Evolutionary conservation across 2,888 invertebrate genomes (phyloP), one percentile per base, ranked within the genome.

Genomic region (Diadegma fenestrale): DNA sequence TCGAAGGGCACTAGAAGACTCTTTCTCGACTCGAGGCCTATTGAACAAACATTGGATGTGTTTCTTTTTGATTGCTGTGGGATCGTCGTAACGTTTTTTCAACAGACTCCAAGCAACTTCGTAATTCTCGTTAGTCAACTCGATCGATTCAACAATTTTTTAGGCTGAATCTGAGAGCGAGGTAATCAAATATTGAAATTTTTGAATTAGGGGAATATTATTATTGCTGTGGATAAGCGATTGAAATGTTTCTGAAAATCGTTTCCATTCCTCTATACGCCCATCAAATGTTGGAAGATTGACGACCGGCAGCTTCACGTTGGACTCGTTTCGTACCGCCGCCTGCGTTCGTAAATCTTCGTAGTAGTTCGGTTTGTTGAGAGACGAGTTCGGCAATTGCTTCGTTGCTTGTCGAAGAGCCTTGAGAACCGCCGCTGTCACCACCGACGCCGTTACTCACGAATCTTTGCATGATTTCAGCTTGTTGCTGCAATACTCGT

Each of bases 91-190:
- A 0, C 87, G 68, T 33, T 87, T 82, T 4, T 41, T 84, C 45
- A 88, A 19, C 6, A 88, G 22, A 0, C 86, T 51, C 84, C 84
- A 84, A 0, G 86, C 80, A 1, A 86, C 26, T 0, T 0, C 14
- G 33, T 89, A 88, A 78, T 89, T 90, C 8, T 61, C 79, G 4
- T 30, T 48, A 0, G 88, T 80, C 17, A 87, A 51, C 48, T 87
- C 84, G 26, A 89, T 86, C 8, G 76, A 63, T 48, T 86, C 77
- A 10, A 86, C 84, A 6, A 86, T 61, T 82, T 88, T 80, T 12
- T 84, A 73, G 2, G 87, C 86, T 10, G 64, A 64, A 7, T 64
- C 82, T 10, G 79, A 63, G 3, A 88, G 54, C 2, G 83, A 76
- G 0, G 78, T 37, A 33, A 51, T 43, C 12, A 87, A 78, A 69